phyloP scores from a whole-genome alignment of 2,888 invertebrate species.

The Nemotelus nigrinus region DNA sequence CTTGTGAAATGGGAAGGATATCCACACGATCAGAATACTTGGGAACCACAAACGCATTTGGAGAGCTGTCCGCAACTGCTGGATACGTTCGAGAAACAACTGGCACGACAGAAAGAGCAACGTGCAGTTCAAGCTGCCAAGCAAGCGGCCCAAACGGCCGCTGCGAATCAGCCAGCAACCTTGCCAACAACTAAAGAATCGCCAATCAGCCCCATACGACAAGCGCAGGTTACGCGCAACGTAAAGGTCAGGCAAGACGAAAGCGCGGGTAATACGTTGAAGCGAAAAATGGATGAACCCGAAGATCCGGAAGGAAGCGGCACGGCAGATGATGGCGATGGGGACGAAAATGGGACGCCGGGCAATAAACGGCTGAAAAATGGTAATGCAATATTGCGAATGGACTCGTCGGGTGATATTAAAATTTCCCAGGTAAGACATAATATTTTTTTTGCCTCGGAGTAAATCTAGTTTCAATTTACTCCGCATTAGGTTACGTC shows the following conservation, averaged over 20 bases:
- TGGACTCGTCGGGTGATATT: constrained; percentile 59
- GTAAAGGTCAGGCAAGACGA: constrained; percentile 79
- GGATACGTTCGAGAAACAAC: constrained; percentile 82
- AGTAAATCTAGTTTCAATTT: not conserved
- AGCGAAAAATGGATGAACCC: constrained; percentile 66
- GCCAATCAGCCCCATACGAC: constrained; percentile 58
- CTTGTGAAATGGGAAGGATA: constrained; percentile 87
- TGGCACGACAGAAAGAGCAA: constrained; percentile 79
- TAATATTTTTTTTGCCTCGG: not conserved
- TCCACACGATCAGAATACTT: constrained; percentile 82
- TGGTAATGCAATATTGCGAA: constrained; percentile 59
- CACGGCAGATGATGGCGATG: constrained; percentile 68
- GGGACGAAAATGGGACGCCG: constrained; percentile 66
- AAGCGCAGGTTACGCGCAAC: constrained; percentile 68
- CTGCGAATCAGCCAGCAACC: constrained; percentile 45
- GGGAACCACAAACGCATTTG: constrained; percentile 83
- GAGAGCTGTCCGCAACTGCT: constrained; percentile 79
- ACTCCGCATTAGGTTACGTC: constrained; percentile 8
- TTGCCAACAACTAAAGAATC: constrained; percentile 65
- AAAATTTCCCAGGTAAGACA: constrained; percentile 49
- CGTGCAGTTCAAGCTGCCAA: constrained; percentile 68
- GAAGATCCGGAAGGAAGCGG: constrained; percentile 65
- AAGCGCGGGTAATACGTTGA: constrained; percentile 55
- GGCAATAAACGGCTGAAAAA: constrained; percentile 67
- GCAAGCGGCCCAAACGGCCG: constrained; percentile 47